phyloP scores from a whole-genome alignment of 2,113 vertebrate species.

The Colius striatus region DNA sequence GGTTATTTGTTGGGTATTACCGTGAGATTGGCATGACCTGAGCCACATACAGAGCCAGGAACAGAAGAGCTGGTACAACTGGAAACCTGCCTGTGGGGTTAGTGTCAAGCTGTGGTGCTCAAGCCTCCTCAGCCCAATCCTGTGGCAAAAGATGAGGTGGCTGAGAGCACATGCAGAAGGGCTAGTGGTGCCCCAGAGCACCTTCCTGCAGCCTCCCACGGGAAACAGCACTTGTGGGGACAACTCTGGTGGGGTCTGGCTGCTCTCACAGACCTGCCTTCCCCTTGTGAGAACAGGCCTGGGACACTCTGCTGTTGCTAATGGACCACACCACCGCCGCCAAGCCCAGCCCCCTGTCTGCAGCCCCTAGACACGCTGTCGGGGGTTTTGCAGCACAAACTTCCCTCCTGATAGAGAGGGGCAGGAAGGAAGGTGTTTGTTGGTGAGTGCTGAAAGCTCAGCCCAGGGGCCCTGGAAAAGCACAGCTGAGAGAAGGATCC shows the following conservation, averaged over 20 bases:
- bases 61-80: neutral
- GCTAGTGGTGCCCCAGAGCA: neutral
- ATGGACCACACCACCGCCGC: neutral
- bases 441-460: neutral
- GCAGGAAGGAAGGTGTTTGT: neutral
- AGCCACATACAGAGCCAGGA: neutral
- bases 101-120: neutral
- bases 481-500: neutral
- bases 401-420: neutral
- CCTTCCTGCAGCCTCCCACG: neutral
- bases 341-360: neutral
- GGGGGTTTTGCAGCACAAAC: neutral
- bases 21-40: neutral
- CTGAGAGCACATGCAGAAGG: neutral
- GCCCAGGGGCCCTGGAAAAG: neutral
- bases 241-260: neutral
- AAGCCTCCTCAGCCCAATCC: neutral
- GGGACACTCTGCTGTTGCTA: neutral
- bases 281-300: neutral
- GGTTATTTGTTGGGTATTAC: neutral
- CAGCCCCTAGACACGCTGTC: neutral
- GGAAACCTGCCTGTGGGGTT: neutral
- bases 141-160: neutral
- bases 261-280: neutral
- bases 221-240: neutral